Evolutionary conservation across 2,888 invertebrate genomes (phyloP), one percentile per base, ranked within the genome.

Genomic region (Mythimna impura): DNA sequence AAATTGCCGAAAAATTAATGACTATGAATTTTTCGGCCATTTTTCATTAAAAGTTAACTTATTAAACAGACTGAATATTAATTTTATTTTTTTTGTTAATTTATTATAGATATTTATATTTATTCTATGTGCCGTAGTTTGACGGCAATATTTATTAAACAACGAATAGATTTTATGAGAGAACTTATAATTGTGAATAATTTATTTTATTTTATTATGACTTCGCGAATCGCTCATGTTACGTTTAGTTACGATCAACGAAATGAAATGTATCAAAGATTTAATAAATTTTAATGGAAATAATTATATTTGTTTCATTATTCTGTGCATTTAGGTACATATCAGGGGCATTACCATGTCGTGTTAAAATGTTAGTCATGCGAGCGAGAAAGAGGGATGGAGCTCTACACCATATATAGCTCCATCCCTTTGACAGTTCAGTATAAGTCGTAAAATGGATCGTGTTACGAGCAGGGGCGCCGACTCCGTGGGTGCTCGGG

Each of bases 51-150:
- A 80, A 73, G 75, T 87, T 81, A 81, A 86, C 82, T 84, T 86
- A 81, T 79, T 87, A 81, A 86, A 90, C 92, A 92, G 94, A 94
- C 94, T 94, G 94, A 94, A 90, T 92, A 91, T 91, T 89, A 76
- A 30, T 84, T 78, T 76, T 77, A 77, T 78, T 65, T 89, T 43
- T 91, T 90, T 92, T 93, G 93, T 93, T 94, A 93, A 93, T 91
- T 91, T 91, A 91, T 89, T 89, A 89, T 86, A 91, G 87, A 91
- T 91, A 89, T 92, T 89, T 92, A 90, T 90, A 85, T 89, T 87
- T 86, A 82, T 85, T 83, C 17, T 81, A 83, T 78, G 54, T 70
- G 47, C 78, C 72, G 83, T 87, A 76, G 54, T 68, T 40, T 68
- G 66, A 50, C 79, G 81, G 78, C 69, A 78, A 73, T 81, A 75